These are phyloP conservation scores for Platanista minor DNA, from an alignment of 2,113 vertebrate species.

Conservation along the genomic window DNA sequence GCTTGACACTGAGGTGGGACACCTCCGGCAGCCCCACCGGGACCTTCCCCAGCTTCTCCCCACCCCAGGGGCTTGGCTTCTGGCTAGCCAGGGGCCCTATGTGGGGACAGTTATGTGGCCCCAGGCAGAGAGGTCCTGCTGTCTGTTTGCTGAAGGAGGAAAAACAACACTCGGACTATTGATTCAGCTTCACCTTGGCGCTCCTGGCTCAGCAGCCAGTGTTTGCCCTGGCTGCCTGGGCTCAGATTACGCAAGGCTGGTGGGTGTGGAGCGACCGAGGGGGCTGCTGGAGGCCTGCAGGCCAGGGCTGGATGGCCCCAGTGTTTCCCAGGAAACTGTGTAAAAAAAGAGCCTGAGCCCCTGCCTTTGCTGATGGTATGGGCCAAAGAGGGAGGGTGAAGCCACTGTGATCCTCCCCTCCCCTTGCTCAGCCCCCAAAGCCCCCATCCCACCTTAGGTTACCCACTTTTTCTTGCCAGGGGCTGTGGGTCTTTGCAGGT, in stretches of 20 bases:
- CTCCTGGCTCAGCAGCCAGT: slow-evolving; percentile 54
- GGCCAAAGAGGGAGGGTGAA: not conserved
- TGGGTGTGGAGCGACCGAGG: not conserved
- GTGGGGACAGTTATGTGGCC: slow-evolving; percentile 67
- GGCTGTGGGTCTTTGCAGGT: not conserved
- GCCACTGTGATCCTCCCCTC: not conserved
- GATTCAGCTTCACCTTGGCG: slow-evolving; percentile 69
- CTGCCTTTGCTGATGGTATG: not conserved
- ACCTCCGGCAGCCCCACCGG: not conserved
- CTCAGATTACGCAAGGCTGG: slow-evolving; percentile 47
- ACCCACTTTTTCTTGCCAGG: not conserved
- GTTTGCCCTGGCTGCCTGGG: slow-evolving; percentile 57
- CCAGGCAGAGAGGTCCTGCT: slow-evolving; percentile 43
- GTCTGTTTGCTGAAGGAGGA: slow-evolving; percentile 71
- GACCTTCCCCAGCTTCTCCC: not conserved
- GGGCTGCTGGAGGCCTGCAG: not conserved
- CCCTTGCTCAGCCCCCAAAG: not conserved
- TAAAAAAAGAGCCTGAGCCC: not conserved
- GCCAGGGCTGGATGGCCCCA: not conserved
- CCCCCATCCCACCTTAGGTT: not conserved
- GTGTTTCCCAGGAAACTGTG: not conserved
- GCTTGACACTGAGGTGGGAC: not conserved
- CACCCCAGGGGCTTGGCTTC: not conserved
- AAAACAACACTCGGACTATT: slow-evolving; percentile 64
- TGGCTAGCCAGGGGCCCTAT: not conserved